Percentiles rank a stretch among this genome's conserved stretches.
Evolutionary conservation across 2,888 invertebrate genomes (phyloP).

Genomic region (Euzetes globulus): DNA sequence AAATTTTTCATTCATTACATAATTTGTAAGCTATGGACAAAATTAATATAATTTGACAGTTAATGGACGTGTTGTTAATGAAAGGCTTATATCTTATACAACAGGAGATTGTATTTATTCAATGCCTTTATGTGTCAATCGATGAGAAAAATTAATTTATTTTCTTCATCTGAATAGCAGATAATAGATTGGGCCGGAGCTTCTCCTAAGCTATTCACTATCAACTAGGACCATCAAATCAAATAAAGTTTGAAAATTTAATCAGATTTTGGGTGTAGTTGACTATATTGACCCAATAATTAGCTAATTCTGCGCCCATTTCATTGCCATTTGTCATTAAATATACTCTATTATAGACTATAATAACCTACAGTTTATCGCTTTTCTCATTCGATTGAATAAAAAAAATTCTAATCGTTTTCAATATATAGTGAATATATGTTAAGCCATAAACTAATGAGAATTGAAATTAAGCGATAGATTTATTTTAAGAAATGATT

Average conservation of each 20-base stretch:
- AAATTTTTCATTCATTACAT: no score
- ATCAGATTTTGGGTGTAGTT: not conserved
- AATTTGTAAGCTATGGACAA: not conserved
- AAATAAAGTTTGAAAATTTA: not conserved
- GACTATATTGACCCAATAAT: not conserved
- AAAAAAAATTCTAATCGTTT: not conserved
- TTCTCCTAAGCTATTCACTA: not conserved
- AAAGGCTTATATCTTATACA: not conserved
- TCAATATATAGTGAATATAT: not conserved
- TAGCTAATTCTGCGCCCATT: conserved; percentile 1
- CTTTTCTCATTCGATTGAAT: not conserved
- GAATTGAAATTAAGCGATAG: no score
- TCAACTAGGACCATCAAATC: no score
- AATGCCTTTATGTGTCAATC: not conserved
- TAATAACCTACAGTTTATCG: not conserved
- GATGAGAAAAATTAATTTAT: not conserved
- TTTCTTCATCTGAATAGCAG: not conserved
- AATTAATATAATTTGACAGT: not conserved
- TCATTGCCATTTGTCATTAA: not conserved
- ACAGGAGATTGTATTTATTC: not conserved
- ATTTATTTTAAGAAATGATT: no score
- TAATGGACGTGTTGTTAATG: not conserved
- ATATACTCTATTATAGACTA: not conserved
- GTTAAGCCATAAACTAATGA: no score
- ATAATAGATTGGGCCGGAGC: not conserved